Base-by-base conservation (phyloP, 2,113 vertebrate genomes). In the Sceloporus undulatus region DNA sequence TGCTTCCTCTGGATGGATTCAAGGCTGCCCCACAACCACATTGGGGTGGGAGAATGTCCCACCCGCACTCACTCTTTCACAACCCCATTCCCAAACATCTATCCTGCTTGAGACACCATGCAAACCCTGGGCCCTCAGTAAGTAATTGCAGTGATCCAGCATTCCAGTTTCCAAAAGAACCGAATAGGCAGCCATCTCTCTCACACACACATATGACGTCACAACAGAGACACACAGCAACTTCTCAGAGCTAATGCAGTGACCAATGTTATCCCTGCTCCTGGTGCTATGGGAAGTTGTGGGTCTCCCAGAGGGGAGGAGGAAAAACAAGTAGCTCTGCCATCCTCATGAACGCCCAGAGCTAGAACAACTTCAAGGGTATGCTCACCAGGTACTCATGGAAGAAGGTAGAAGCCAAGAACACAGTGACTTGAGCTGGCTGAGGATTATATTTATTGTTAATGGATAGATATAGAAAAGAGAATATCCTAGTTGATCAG, bases 81-180 rank as follows among this genome's bases (percentile, higher is more conserved):
- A 70, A 1, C 13, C 6, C 9, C 2, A 21, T 19, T 13, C 62
- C 13, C 1, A 18, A 21, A 16, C 52, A 1, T 11, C 52, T 5
- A 8, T 38, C 25, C 66, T 52, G 42, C 79, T 11, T 4, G 34
- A 23, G 40, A 23, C 78, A 10, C 14, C 2, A 14, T 19, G 40
- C 54, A 56, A 59, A 21, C 34, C 25, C 70, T 5, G 25, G n/a
- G 7, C 42, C 1, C 48, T 16, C 5, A 34, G 34, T 1, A 34
- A 23, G 21, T 54, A 85, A 91, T 85, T 90, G 89, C 91, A 89
- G 87, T 62, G 87, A 90, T 92, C 89, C 73, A 14, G 38, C 48
- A 38, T 74, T 92, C 73, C 13, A 9, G n/a, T 7, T 48, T 68
- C 16, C n/a, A 0, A 40, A 21, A 29, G 25, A 1, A 8, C 29